Conservation (phyloP, 2,797 vertebrate species). For the Lacerta viridis region DNA sequence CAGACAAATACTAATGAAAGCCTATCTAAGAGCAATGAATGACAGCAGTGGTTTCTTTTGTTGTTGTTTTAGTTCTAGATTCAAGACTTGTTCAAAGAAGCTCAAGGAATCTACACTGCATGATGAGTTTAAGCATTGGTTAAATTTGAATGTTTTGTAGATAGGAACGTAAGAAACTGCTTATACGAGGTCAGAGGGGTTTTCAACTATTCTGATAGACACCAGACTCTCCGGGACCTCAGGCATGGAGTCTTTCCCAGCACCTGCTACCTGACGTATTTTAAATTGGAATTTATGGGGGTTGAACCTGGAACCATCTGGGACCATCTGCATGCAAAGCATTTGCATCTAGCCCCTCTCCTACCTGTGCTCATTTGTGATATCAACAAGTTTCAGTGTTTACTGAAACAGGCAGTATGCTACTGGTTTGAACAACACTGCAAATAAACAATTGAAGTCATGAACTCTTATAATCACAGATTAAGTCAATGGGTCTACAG, state of each 20-base stretch:
- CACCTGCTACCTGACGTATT: not conserved
- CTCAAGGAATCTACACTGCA: not conserved
- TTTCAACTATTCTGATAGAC: too few relatives aligned
- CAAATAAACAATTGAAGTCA: conserved; percentile 1
- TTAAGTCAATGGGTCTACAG: not conserved
- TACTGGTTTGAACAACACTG: not conserved
- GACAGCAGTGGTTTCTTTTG: not conserved
- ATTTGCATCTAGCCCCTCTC: not conserved
- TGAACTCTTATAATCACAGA: not conserved
- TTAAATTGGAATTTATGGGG: not conserved
- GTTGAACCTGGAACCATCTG: too few relatives aligned
- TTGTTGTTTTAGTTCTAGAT: not conserved
- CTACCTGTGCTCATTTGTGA: not conserved
- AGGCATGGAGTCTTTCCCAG: not conserved
- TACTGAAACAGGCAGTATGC: not conserved
- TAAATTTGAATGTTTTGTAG: not conserved
- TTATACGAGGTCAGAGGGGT: not conserved
- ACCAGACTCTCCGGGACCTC: not conserved
- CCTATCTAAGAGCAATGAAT: not conserved
- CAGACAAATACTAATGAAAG: not conserved
- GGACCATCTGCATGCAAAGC: not conserved
- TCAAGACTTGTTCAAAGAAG: not conserved
- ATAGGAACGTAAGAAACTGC: not conserved
- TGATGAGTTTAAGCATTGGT: not conserved
- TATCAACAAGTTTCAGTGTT: not conserved